Evolutionary conservation across 2,113 vertebrate species (phyloP).

Genomic region (Neotoma lepida): DNA sequence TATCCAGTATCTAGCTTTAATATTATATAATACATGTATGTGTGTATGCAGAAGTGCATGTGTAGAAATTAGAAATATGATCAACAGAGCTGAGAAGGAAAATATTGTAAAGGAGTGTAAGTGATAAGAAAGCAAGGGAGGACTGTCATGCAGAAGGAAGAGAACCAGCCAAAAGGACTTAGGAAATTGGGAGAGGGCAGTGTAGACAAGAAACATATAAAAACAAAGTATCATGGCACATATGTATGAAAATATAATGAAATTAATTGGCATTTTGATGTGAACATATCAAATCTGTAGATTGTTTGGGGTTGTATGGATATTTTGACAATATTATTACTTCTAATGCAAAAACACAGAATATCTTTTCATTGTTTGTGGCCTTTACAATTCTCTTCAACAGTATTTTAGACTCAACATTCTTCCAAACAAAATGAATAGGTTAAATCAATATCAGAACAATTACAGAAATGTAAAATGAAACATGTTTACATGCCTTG

Average conservation of each 20-base stretch:
- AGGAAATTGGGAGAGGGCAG: not conserved
- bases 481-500: not conserved
- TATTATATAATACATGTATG: not conserved
- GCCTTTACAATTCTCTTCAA: not conserved
- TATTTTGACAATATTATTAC: not conserved
- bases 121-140: not conserved
- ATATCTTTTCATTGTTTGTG: not conserved
- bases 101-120: not conserved
- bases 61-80: not conserved
- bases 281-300: not conserved
- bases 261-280: not conserved
- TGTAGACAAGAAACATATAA: too few relatives aligned
- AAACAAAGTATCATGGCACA: not conserved
- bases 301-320: not conserved
- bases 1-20: not conserved
- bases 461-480: constrained; percentile 5
- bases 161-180: not conserved
- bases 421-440: not conserved
- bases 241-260: not conserved
- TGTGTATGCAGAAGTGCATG: not conserved
- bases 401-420: not conserved
- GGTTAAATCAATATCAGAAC: not conserved
- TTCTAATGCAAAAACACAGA: not conserved
- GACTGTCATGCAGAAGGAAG: not conserved
- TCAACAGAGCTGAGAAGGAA: not conserved